A percentile compares a stretch with the other conserved stretches of the same genome.
These are phyloP conservation scores for Lepus oiostolus DNA, from an alignment of 2,797 vertebrate genomes.

Conservation along the genomic window DNA sequence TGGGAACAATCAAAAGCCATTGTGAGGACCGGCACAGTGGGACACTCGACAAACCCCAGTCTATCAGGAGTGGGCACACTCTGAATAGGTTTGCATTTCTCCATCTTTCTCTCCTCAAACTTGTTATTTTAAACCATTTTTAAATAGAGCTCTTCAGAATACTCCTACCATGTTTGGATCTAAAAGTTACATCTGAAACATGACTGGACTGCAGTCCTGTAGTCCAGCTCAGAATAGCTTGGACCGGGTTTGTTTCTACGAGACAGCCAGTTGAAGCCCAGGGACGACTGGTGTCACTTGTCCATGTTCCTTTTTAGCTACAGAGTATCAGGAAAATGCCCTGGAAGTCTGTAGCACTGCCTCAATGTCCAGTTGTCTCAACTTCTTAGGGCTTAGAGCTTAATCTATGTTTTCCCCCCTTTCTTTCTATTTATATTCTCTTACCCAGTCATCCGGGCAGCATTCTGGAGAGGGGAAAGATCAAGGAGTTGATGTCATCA, in stretches of 20 bases:
- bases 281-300: neutral
- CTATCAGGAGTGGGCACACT: neutral
- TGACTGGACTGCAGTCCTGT: slow-evolving; percentile 20
- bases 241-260: slow-evolving; percentile 13
- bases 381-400: neutral
- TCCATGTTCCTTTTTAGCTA: slow-evolving; percentile 1
- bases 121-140: neutral
- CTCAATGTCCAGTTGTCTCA: neutral
- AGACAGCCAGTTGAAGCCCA: neutral
- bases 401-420: neutral
- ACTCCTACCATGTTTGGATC: neutral
- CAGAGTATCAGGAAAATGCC: slow-evolving; percentile 20
- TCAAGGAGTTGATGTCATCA: neutral
- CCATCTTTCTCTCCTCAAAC: neutral
- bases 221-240: slow-evolving; percentile 55
- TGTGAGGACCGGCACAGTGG: accelerated
- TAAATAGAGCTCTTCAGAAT: neutral
- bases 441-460: slow-evolving; percentile 18
- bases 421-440: slow-evolving; percentile 66
- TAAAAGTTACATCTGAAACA: slow-evolving; percentile 55
- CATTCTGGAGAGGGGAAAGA: slow-evolving; percentile 24
- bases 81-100: neutral
- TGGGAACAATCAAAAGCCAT: neutral
- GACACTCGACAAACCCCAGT: neutral
- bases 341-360: neutral